These are phyloP conservation scores for Sesamia nonagrioides DNA, from an alignment of 1,140 invertebrate species.

Conservation along the genomic window DNA sequence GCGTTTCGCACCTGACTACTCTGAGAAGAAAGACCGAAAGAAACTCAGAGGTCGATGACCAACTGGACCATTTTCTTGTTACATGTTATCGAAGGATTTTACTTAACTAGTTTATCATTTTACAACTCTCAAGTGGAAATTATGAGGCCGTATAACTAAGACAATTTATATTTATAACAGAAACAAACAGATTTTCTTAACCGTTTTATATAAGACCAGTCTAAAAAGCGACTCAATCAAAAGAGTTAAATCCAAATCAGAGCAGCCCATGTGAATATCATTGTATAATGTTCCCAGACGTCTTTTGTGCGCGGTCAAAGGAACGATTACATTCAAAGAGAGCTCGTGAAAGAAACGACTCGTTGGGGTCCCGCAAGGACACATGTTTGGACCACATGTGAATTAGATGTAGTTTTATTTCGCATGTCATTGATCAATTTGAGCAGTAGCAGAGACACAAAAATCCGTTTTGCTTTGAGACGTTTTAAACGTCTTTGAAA, in stretches of 20 bases:
- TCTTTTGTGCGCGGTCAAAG: constrained; percentile 50
- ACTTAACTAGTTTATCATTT: no score
- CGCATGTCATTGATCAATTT: not conserved
- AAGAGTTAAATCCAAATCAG: constrained; percentile 21
- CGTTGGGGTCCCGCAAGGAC: constrained; percentile 63
- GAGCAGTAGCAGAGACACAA: not conserved
- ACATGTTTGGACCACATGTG: constrained; percentile 25
- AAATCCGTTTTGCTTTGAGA: not conserved
- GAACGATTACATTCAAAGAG: constrained; percentile 39
- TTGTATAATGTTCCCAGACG: constrained; percentile 38
- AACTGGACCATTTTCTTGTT: no score
- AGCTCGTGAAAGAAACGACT: constrained; percentile 33
- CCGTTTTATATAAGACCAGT: not conserved
- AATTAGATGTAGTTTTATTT: constrained; percentile 17
- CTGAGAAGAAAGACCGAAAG: no score
- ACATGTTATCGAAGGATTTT: no score
- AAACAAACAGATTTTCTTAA: not conserved
- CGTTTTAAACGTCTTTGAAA: no score
- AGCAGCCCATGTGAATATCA: constrained; percentile 13
- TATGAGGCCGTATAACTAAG: no score
- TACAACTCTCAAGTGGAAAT: no score
- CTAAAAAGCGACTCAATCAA: constrained; percentile 9
- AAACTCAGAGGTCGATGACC: no score
- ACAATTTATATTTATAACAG: no score
- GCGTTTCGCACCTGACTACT: no score